Conservation (phyloP, 1,140 invertebrate genomes). For the Rhizoglyphus robini region DNA sequence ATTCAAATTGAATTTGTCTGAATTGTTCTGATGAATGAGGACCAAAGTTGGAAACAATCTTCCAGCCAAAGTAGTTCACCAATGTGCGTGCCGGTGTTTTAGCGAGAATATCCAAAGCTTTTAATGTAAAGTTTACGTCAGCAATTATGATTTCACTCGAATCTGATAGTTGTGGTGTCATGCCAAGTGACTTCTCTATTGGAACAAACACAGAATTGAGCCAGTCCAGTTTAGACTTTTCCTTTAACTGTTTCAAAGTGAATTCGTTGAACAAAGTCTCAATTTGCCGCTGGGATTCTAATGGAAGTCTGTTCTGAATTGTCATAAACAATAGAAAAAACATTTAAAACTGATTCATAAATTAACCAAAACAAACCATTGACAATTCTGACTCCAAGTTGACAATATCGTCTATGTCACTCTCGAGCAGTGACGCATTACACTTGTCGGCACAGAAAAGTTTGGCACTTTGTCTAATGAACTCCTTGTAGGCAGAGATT, state of each 20-base stretch:
- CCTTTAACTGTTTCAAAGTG: background rate
- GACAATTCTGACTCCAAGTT: background rate
- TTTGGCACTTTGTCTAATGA: background rate
- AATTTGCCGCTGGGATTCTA: background rate
- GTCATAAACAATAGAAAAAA: background rate
- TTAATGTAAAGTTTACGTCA: background rate
- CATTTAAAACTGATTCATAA: background rate
- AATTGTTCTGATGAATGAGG: conserved; percentile 47
- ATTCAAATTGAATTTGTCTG: conserved; percentile 36
- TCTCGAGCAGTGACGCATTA: background rate
- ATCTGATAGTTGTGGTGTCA: too few relatives aligned
- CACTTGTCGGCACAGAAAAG: background rate
- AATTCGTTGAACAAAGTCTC: background rate
- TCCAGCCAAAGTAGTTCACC: conserved; percentile 70
- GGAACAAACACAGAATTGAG: too few relatives aligned
- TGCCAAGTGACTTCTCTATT: too few relatives aligned
- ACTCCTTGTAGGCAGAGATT: background rate
- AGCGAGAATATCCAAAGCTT: conserved; percentile 29
- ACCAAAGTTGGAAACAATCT: conserved; percentile 52
- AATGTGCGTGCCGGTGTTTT: conserved; percentile 36
- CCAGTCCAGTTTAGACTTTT: background rate
- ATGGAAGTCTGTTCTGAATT: background rate
- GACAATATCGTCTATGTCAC: background rate
- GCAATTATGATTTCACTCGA: background rate
- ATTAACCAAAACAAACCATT: background rate